Evolutionary conservation across 2,113 vertebrate genomes (phyloP).

Genomic region (Epinephelus moara): DNA sequence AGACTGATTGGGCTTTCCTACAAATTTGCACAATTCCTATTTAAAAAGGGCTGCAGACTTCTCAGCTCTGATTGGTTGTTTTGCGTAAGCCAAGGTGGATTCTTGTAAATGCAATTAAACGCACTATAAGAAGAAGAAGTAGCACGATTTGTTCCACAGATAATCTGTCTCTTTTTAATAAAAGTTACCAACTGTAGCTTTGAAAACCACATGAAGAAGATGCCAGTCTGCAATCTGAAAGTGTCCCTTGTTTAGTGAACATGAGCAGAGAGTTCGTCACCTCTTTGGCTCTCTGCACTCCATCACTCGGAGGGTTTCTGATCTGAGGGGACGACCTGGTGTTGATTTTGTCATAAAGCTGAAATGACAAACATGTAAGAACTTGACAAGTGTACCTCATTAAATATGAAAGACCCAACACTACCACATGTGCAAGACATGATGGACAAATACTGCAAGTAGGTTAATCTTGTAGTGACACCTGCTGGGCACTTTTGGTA

Average conservation of each 20-base stretch:
- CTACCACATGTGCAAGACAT: too few species aligned
- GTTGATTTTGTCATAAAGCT: conserved; percentile 99
- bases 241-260: not conserved
- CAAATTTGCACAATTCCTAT: too few species aligned
- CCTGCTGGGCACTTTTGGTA: conserved; percentile 36
- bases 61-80: too few species aligned
- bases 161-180: too few species aligned
- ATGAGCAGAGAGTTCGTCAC: conserved; percentile 76
- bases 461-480: conserved; percentile 21
- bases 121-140: too few species aligned
- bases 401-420: not conserved
- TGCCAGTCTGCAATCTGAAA: not conserved
- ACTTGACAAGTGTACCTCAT: not conserved
- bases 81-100: too few species aligned
- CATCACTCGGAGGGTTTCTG: conserved; percentile 97
- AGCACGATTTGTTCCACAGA: too few species aligned
- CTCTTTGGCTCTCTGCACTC: conserved; percentile 99
- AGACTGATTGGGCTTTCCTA: too few species aligned
- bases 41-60: too few species aligned
- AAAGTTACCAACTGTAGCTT: too few species aligned
- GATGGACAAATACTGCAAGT: not conserved
- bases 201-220: not conserved
- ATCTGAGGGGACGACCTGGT: conserved; percentile 98
- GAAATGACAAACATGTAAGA: conserved; percentile 66
- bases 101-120: too few species aligned